Percentiles rank a stretch among this genome's conserved stretches.
phyloP scores from a whole-genome alignment of 2,797 vertebrate genomes.

The Enteromius afrohamiltoni region DNA sequence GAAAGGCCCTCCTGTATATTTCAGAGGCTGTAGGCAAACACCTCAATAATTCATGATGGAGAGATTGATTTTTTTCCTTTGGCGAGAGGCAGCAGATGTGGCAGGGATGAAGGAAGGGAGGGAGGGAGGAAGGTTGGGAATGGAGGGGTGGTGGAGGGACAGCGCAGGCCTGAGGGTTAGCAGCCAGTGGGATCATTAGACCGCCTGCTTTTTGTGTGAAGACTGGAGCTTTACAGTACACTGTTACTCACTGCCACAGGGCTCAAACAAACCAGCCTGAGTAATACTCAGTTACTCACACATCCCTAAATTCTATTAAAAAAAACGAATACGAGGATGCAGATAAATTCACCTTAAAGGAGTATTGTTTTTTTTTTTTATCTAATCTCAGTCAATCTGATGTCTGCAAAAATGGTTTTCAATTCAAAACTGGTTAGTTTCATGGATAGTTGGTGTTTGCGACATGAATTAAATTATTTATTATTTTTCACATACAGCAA shows the following conservation, averaged over 20 bases:
- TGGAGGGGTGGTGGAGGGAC: slow-evolving; percentile 62
- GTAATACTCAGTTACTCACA: slow-evolving; percentile 31
- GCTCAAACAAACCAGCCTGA: slow-evolving; percentile 83
- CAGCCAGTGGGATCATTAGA: slow-evolving; percentile 60
- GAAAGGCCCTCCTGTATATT: slow-evolving; percentile 77
- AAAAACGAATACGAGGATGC: not conserved
- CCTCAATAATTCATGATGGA: slow-evolving; percentile 91
- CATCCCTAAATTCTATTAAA: not conserved
- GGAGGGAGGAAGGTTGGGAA: slow-evolving; percentile 28
- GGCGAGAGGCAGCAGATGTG: slow-evolving; percentile 63
- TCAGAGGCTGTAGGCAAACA: slow-evolving; percentile 87
- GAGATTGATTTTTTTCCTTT: slow-evolving; percentile 66
- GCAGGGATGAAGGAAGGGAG: slow-evolving; percentile 60
- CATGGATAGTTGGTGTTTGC: not conserved
- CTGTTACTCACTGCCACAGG: slow-evolving; percentile 59
- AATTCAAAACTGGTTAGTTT: not conserved
- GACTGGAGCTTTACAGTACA: slow-evolving; percentile 50
- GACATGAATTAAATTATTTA: not conserved
- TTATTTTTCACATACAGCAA: not conserved
- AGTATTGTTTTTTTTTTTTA: not conserved
- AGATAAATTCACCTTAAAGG: not conserved
- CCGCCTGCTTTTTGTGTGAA: slow-evolving; percentile 69
- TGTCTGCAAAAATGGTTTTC: not conserved
- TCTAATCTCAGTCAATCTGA: not conserved
- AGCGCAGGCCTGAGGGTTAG: slow-evolving; percentile 62